These are phyloP conservation scores for Acronicta aceris DNA, from an alignment of 2,888 invertebrate species.

Conservation along the genomic window DNA sequence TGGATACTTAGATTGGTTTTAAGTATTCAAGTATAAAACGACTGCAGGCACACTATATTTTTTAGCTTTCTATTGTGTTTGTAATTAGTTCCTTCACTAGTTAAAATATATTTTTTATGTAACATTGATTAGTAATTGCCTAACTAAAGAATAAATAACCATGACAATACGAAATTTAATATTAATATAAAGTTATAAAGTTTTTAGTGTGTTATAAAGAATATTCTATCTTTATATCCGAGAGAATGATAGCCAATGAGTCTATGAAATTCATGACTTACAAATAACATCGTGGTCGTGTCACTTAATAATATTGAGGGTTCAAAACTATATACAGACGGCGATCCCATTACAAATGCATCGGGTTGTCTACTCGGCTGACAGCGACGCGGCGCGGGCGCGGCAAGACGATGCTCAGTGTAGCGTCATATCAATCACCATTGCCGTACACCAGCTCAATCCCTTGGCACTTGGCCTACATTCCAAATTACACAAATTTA, in stretches of 20 bases:
- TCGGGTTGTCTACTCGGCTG: constrained; percentile 70
- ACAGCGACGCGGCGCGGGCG: constrained; percentile 65
- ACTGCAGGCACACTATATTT: too few species aligned
- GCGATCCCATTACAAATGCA: constrained; percentile 77
- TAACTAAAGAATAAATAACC: too few species aligned
- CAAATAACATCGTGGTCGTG: constrained; percentile 31
- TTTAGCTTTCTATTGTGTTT: too few species aligned
- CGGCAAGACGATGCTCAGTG: constrained; percentile 75
- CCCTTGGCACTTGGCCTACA: constrained; percentile 89
- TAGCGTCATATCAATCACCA: constrained; percentile 87
- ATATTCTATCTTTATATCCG: neutral
- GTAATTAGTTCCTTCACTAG: too few species aligned
- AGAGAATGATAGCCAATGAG: neutral
- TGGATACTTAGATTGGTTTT: constrained; percentile 15
- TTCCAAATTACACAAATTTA: constrained; percentile 89
- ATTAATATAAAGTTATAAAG: too few species aligned
- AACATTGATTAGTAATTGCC: neutral
- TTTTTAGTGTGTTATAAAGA: too few species aligned
- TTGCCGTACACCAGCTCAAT: constrained; percentile 79
- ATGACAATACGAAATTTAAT: too few species aligned
- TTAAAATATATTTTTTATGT: neutral
- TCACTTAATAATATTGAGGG: constrained; percentile 32
- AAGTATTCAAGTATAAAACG: neutral
- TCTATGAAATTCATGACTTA: neutral
- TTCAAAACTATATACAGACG: constrained; percentile 43